Conservation (phyloP, 2,113 vertebrate genomes). For the Cygnus atratus region DNA sequence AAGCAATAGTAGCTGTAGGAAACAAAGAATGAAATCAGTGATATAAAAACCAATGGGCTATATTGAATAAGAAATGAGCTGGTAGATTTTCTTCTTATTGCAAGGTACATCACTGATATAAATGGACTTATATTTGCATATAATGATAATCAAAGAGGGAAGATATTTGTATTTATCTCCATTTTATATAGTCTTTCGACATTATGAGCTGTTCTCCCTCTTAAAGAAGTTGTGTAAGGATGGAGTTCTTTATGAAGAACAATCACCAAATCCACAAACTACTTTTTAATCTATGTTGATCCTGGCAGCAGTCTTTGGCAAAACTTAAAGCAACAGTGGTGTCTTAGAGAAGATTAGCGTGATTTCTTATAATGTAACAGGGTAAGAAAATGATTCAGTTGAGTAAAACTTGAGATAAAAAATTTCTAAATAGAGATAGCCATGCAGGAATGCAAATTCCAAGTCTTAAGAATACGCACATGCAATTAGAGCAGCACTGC, state of each 20-base stretch:
- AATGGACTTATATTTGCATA: background rate
- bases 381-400: background rate
- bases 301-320: slow-evolving; percentile 24
- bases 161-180: background rate
- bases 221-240: background rate
- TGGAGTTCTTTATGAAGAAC: background rate
- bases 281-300: slow-evolving; percentile 21
- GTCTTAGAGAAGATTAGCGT: background rate
- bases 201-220: background rate
- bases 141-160: background rate
- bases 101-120: background rate
- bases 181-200: background rate
- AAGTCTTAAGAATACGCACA: background rate
- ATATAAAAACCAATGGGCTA: background rate
- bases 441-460: background rate
- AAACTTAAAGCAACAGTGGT: background rate
- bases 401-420: background rate
- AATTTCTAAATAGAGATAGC: background rate
- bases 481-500: accelerated
- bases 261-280: slow-evolving; percentile 19
- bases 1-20: background rate
- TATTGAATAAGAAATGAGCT: background rate
- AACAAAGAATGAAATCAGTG: background rate
- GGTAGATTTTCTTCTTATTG: background rate
- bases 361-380: slow-evolving; percentile 25